Evolutionary conservation across 2,888 invertebrate genomes (phyloP).

Genomic region (Deilephila porcellus): DNA sequence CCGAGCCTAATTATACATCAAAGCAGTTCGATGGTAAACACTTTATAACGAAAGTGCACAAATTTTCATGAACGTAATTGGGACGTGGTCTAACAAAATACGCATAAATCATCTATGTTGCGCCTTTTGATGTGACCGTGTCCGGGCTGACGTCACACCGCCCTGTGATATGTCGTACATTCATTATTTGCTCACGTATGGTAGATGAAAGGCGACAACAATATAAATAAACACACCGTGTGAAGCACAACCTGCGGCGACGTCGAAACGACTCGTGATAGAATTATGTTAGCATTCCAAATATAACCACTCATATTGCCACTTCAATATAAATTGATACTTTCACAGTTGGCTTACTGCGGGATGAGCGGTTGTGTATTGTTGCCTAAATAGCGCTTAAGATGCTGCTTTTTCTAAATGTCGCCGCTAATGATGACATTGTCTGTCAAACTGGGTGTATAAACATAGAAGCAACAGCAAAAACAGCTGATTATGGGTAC

Average conservation of each 20-base stretch:
- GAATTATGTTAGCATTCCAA: conserved; percentile 71
- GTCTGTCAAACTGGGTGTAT: not conserved
- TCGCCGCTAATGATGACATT: not conserved
- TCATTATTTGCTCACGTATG: conserved; percentile 82
- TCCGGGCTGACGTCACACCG: conserved; percentile 76
- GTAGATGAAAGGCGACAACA: conserved; percentile 81
- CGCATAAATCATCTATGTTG: conserved; percentile 75
- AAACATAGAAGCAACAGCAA: no score
- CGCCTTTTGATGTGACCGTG: conserved; percentile 79
- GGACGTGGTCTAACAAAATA: conserved; percentile 76
- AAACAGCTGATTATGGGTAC: no score
- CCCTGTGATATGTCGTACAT: conserved; percentile 76
- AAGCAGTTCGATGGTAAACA: conserved; percentile 69
- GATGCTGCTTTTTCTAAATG: not conserved
- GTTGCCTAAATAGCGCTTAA: not conserved
- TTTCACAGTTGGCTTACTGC: not conserved
- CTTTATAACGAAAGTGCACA: conserved; percentile 77
- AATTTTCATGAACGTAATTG: conserved; percentile 79
- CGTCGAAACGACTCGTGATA: conserved; percentile 69
- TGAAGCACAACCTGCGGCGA: conserved; percentile 67
- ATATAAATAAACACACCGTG: conserved; percentile 81
- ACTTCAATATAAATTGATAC: conserved; percentile 16
- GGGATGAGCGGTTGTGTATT: not conserved
- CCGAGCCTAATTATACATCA: conserved; percentile 77
- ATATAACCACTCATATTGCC: conserved; percentile 33